Conservation (phyloP, 2,113 vertebrate genomes). For the Myotis lucifugus region DNA sequence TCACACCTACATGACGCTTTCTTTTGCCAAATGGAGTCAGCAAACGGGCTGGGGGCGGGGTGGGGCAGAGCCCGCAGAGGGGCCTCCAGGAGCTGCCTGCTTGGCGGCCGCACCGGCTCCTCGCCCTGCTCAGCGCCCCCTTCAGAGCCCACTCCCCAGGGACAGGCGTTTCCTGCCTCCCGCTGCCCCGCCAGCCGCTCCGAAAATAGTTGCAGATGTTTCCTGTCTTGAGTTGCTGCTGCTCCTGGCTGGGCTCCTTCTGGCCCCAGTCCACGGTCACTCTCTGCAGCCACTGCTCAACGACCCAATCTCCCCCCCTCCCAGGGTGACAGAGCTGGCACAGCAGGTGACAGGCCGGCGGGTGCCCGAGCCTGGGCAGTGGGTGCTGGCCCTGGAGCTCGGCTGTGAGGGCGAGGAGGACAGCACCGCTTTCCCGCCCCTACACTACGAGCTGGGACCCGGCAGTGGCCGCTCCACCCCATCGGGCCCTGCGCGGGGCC, state of each 20-base stretch:
- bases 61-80: background rate
- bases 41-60: constrained; percentile 73
- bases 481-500: accelerated
- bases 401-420: constrained; percentile 86
- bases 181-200: constrained; percentile 62
- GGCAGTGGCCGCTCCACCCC: background rate
- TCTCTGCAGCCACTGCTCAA: background rate
- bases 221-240: constrained; percentile 74
- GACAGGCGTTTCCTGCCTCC: constrained; percentile 76
- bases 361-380: constrained; percentile 66
- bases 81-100: constrained; percentile 33
- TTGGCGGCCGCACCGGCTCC: background rate
- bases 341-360: constrained; percentile 62
- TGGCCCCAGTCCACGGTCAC: background rate
- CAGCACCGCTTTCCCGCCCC: constrained; percentile 71
- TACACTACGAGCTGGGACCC: constrained; percentile 79
- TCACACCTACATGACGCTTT: constrained; percentile 67
- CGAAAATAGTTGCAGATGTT: constrained; percentile 83
- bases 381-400: constrained; percentile 85
- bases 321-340: constrained; percentile 84
- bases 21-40: constrained; percentile 74
- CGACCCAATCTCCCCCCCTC: background rate
- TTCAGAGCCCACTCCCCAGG: constrained; percentile 56
- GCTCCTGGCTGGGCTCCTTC: constrained; percentile 52
- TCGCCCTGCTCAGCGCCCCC: constrained; percentile 35